phyloP scores from a whole-genome alignment of 2,888 invertebrate genomes.

The Machimus rusticus region DNA sequence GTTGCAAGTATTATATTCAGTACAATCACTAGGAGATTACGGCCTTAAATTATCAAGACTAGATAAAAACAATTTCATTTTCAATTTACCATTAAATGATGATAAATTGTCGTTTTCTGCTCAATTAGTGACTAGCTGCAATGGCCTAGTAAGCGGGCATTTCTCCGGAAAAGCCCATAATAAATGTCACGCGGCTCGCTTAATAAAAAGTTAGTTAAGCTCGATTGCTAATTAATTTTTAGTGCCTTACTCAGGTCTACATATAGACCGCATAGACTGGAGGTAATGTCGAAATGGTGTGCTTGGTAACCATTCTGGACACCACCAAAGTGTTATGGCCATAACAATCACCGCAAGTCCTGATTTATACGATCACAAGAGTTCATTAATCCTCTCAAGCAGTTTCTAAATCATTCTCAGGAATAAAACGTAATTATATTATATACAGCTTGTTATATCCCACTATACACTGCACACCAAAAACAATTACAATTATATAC shows the following conservation, averaged over 20 bases:
- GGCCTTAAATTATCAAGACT: background rate
- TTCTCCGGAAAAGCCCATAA: background rate
- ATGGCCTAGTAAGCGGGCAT: background rate
- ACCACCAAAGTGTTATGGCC: background rate
- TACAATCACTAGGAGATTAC: background rate
- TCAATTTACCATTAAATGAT: background rate
- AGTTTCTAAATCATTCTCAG: background rate
- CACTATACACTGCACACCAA: background rate
- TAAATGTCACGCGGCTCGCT: background rate
- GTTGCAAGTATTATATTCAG: background rate
- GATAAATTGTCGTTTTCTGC: background rate
- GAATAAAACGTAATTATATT: background rate
- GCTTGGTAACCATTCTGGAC: background rate
- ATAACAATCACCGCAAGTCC: background rate
- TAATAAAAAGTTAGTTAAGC: background rate
- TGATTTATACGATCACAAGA: background rate
- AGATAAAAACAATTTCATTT: background rate
- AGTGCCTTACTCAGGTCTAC: background rate
- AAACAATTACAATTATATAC: too few species aligned
- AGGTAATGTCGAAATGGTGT: background rate
- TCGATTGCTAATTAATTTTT: background rate
- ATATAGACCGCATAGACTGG: background rate
- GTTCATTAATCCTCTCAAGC: background rate
- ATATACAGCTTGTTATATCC: background rate
- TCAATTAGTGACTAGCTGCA: background rate